phyloP scores from a whole-genome alignment of 2,113 vertebrate genomes.

The Proterorhinus semilunaris region DNA sequence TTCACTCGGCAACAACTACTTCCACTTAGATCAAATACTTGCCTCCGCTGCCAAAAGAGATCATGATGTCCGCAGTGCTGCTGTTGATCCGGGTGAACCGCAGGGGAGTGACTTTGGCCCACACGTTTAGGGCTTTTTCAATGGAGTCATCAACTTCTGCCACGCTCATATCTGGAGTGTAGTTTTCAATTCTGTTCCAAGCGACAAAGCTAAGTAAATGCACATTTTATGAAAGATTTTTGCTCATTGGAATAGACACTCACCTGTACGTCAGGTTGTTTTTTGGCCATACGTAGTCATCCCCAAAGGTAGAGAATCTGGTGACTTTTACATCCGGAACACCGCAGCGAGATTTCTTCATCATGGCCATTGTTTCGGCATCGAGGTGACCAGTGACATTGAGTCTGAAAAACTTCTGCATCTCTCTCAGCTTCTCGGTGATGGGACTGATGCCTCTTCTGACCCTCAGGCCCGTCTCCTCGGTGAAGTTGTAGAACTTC shows the following conservation, averaged over 20 bases:
- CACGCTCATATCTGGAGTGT: constrained; percentile 77
- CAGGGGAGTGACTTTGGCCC: constrained; percentile 81
- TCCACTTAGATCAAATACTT: constrained; percentile 23
- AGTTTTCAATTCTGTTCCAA: constrained; percentile 81
- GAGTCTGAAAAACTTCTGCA: constrained; percentile 83
- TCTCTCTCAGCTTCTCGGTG: constrained; percentile 78
- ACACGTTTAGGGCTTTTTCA: constrained; percentile 78
- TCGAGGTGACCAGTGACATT: constrained; percentile 77
- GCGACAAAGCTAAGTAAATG: not conserved
- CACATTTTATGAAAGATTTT: not conserved
- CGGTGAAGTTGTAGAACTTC: constrained; percentile 69
- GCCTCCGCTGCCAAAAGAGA: constrained; percentile 81
- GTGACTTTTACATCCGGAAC: constrained; percentile 74
- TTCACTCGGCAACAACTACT: not conserved
- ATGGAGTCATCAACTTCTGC: constrained; percentile 77
- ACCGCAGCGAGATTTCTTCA: constrained; percentile 83
- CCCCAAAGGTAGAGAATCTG: constrained; percentile 64
- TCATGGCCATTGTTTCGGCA: constrained; percentile 69
- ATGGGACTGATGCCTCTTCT: constrained; percentile 1
- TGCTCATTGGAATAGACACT: not conserved
- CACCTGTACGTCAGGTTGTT: constrained; percentile 85
- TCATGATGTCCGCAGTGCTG: constrained; percentile 84
- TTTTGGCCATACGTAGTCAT: constrained; percentile 77
- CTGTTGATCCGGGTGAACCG: constrained; percentile 75
- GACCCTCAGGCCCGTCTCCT: constrained; percentile 1